Base-by-base conservation (phyloP, 2,797 vertebrate species). In the Odontamblyopus lacepedii region DNA sequence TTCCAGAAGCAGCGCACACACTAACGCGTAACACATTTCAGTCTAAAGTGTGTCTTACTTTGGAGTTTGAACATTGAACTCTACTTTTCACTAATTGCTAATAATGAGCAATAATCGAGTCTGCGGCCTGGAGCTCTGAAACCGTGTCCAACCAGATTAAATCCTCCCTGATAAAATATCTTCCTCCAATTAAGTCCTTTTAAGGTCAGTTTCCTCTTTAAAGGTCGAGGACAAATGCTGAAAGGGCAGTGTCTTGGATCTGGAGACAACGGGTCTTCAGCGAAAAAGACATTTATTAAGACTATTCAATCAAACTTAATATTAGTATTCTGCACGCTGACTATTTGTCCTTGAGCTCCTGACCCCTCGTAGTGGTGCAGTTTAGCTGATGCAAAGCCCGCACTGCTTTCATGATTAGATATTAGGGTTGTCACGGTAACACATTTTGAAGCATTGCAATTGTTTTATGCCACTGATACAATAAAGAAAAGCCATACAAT, bases 281-380 rank as follows among this genome's bases (percentile, higher is more conserved):
- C 15, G 23, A 18, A 80, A 67, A 63, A 63, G 32, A 8, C 2
- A 35, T 38, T 35, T 63, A 35, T 19, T 38, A n/a, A 63, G 18
- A 38, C 19, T 4, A 38, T 38, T 38, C 35, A 11, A 44, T 23
- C n/a, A 67, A 65, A 64, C 57, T 79, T 62, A 69, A 38, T 38
- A n/a, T 59, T 61, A 63, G 35, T 74, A 66, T 59, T 61, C 53
- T 51, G 76, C 41, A 23, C 32, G 19, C 67, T 73, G 76, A 74
- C 72, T 74, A 75, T 77, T 64, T 72, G 74, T 51, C 74, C 75
- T 86, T 83, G 79, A 48, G 44, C 13, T 48, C 44, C 44, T 48
- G 44, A 48, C 44, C 44, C 44, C 44, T 15, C 15, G 44, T 48
- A 13, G 44, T 13, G 0, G 44, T 16, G 11, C 4, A 67, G 71